Base-by-base conservation (phyloP, 2,113 vertebrate genomes). In the Podarcis raffonei region DNA sequence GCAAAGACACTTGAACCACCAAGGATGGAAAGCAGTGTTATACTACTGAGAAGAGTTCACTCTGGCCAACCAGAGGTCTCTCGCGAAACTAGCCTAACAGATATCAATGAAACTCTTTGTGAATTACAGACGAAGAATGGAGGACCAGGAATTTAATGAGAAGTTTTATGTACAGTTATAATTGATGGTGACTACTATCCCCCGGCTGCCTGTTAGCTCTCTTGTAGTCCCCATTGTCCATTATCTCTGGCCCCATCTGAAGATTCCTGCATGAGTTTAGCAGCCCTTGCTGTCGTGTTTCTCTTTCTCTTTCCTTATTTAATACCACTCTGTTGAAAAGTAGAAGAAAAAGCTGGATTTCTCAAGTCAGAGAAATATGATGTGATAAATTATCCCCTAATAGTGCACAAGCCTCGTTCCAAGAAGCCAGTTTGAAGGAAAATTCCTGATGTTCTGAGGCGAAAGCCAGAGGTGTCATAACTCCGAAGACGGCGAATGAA, bases 401-500 rank as follows among this genome's bases (percentile, higher is more conserved):
- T 90, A 95, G 93, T 84, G 90, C 94, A 95, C 94, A 97, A 92
- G 90, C 92, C 91, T 92, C 92, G 95, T 97, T 97, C 96, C 97
- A 97, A 97, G 97, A 97, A 97, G 94, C 57, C 65, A 92, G 93
- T 95, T 96, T 95, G 96, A 97, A 97, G 96, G 95, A 96, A 97
- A 97, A 96, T 96, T 96, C 95, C 93, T 95, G 91, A 95, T 85
- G 85, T 96, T 96, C 94, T 95, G 92, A 96, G 94, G 95, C 94
- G 95, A 94, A 96, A 96, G 95, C 80, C 91, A 92, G 92, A 97
- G 96, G 97, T 96, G 97, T 94, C 95, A 88, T 94, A 96, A 95
- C 94, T 97, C 94, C 96, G 96, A 96, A 95, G 89, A 37, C 88
- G 85, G 89, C 91, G 87, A 94, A 97, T 97, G 95, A 97, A 97